Percentiles rank a stretch among this genome's conserved stretches.
These are phyloP conservation scores for Lepus oiostolus DNA, from an alignment of 2,797 vertebrate genomes.

Conservation along the genomic window DNA sequence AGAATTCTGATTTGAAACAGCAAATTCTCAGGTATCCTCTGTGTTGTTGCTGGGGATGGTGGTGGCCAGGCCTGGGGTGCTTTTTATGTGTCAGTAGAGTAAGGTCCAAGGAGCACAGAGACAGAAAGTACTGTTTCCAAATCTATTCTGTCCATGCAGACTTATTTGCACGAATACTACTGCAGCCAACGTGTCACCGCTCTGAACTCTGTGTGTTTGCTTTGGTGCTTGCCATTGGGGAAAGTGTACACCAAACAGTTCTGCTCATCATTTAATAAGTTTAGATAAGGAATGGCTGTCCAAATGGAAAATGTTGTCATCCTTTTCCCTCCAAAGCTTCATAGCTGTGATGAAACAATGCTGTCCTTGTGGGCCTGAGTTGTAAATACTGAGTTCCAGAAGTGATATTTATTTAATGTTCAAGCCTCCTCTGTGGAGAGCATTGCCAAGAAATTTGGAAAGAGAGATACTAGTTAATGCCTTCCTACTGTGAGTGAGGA, in stretches of 20 bases:
- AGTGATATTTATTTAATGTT: conserved; percentile 53
- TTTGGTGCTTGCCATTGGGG: not conserved
- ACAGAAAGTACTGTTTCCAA: not conserved
- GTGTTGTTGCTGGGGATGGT: not conserved
- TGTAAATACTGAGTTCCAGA: conserved; percentile 26
- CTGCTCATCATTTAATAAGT: not conserved
- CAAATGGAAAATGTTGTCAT: conserved; percentile 62
- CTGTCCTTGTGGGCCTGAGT: not conserved
- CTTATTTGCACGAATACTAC: fast-evolving
- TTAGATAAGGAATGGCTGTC: conserved; percentile 14
- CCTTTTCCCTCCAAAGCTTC: not conserved
- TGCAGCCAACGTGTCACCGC: not conserved
- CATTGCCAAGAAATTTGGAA: conserved; percentile 36
- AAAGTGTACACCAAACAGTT: not conserved
- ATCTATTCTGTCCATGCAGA: not conserved
- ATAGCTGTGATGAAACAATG: not conserved
- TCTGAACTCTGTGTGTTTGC: not conserved
- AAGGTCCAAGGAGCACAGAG: not conserved
- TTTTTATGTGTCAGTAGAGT: not conserved
- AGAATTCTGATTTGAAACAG: not conserved
- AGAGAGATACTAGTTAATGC: not conserved
- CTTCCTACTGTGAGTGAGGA: not conserved
- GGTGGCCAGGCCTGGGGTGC: not conserved
- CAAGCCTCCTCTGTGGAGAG: conserved; percentile 38
- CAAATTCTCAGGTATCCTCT: not conserved